Conservation (phyloP, 2,888 invertebrate genomes). For the Leptothorax acervorum region DNA sequence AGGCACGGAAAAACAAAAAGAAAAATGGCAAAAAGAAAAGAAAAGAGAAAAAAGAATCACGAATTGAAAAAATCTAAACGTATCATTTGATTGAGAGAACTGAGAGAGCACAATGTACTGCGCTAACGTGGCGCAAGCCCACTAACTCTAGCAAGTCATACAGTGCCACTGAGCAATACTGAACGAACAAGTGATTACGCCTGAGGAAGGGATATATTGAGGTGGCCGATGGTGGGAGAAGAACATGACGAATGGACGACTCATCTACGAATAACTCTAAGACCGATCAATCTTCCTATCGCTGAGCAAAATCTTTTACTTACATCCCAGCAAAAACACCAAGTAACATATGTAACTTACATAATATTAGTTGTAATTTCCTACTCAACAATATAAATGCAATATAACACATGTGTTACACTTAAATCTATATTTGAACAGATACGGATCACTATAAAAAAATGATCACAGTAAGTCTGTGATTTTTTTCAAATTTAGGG, state of each 20-base stretch:
- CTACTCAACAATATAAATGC: too few relatives aligned
- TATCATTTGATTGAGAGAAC: conserved; percentile 80
- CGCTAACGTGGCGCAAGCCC: conserved; percentile 76
- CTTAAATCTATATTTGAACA: too few relatives aligned
- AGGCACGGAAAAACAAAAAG: neutral
- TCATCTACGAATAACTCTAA: conserved; percentile 59
- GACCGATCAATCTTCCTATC: conserved; percentile 45
- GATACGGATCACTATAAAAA: too few relatives aligned
- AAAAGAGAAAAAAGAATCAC: conserved; percentile 39
- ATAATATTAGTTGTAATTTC: too few relatives aligned
- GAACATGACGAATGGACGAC: conserved; percentile 44
- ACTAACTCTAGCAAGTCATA: conserved; percentile 63
- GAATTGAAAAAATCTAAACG: conserved; percentile 76
- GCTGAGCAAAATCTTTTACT: conserved; percentile 20
- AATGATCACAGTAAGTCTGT: too few relatives aligned
- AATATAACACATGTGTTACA: too few relatives aligned
- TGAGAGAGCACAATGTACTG: conserved; percentile 79
- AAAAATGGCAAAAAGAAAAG: neutral
- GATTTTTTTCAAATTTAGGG: too few relatives aligned
- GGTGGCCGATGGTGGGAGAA: conserved; percentile 48
- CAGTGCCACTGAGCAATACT: conserved; percentile 33
- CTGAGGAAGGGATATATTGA: conserved; percentile 53
- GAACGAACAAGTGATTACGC: conserved; percentile 59
- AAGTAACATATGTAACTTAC: too few relatives aligned
- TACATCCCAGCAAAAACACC: too few relatives aligned